These are phyloP conservation scores for Paratilapia polleni DNA, from an alignment of 2,113 vertebrate species.

Conservation along the genomic window DNA sequence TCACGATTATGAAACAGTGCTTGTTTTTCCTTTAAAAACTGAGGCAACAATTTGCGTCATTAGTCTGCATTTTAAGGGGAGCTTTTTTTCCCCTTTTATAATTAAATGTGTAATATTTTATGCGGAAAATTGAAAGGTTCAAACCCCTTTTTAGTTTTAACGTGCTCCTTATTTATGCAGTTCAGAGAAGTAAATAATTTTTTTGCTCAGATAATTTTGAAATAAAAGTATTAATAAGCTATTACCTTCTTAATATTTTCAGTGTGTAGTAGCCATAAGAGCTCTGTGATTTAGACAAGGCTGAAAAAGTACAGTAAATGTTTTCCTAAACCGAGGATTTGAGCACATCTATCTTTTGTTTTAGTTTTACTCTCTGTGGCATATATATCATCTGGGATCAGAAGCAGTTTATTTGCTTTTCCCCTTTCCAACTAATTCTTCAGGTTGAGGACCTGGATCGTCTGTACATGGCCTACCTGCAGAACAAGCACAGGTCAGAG, in stretches of 20 bases:
- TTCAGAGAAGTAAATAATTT: conserved; percentile 12
- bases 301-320: not conserved
- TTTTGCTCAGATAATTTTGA: not conserved
- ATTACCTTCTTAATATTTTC: conserved; percentile 11
- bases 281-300: conserved; percentile 6
- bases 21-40: conserved; percentile 1
- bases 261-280: not conserved
- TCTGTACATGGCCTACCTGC: conserved; percentile 79
- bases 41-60: not conserved
- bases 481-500: conserved; percentile 82
- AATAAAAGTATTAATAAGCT: conserved; percentile 21
- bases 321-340: conserved; percentile 2
- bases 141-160: not conserved
- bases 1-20: not conserved
- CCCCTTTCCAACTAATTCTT: not conserved
- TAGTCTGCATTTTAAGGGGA: not conserved
- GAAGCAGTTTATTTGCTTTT: not conserved
- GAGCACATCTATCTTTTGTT: not conserved
- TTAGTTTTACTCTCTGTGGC: not conserved
- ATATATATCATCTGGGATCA: not conserved
- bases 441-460: conserved; percentile 82
- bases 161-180: not conserved
- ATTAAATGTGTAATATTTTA: not conserved
- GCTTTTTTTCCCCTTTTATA: not conserved
- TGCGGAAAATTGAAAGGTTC: not conserved